phyloP scores from a whole-genome alignment of 2,888 invertebrate species.

The Chironomus tentans region DNA sequence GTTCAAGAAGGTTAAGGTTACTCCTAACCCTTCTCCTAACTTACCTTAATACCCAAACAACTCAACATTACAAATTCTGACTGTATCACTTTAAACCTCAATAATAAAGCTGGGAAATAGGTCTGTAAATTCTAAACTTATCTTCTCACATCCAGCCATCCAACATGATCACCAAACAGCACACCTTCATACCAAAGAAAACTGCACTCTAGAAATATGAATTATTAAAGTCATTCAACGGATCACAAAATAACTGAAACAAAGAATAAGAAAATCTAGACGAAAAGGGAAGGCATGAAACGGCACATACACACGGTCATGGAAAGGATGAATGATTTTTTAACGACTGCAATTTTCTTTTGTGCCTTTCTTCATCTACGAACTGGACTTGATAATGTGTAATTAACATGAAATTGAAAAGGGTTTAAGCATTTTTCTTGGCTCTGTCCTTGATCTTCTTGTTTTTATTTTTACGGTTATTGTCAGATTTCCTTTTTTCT shows the following conservation, averaged over 20 bases:
- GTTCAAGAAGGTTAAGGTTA: no score
- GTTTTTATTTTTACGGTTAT: neutral
- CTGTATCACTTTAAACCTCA: no score
- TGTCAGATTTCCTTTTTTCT: no score
- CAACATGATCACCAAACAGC: no score
- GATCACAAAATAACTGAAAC: neutral
- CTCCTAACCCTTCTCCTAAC: no score
- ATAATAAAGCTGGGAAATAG: no score
- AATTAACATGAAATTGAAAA: neutral
- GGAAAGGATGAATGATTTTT: neutral
- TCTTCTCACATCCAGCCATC: no score
- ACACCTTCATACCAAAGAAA: no score
- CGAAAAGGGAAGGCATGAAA: neutral
- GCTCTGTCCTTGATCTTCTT: neutral
- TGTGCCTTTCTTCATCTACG: neutral
- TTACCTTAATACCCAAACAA: no score
- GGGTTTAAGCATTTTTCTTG: neutral
- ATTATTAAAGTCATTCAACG: conserved; percentile 4
- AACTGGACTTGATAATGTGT: neutral
- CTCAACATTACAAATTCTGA: no score
- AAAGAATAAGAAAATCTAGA: neutral
- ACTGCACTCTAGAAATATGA: neutral
- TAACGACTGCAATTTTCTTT: neutral
- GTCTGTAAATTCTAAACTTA: no score
- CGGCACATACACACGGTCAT: neutral